Conservation (phyloP, 1,140 invertebrate genomes). For the Reticulitermes speratus region DNA sequence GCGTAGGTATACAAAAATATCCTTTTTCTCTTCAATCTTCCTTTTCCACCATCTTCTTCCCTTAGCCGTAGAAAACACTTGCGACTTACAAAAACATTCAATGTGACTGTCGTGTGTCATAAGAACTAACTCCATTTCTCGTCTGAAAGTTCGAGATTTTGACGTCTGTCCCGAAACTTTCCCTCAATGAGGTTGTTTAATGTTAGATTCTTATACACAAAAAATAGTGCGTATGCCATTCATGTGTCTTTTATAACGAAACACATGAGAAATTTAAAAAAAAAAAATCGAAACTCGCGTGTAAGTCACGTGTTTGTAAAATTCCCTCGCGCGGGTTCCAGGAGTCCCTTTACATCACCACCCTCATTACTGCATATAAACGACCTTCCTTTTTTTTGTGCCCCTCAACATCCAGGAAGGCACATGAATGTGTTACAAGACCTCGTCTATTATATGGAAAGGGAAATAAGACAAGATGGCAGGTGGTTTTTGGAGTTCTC, state of each 20-base stretch:
- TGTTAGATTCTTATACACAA: not conserved
- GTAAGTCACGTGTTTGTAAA: not conserved
- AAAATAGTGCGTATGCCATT: not conserved
- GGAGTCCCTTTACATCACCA: not conserved
- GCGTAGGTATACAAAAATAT: no score
- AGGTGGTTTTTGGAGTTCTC: conserved; percentile 22
- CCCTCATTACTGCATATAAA: not conserved
- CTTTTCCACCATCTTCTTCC: no score
- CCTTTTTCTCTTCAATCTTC: no score
- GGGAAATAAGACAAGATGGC: conserved; percentile 30
- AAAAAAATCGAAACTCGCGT: not conserved
- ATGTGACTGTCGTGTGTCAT: not conserved
- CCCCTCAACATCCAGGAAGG: not conserved
- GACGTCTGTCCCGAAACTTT: not conserved
- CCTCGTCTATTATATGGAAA: conserved; percentile 8
- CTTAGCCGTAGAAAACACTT: no score
- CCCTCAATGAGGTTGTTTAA: not conserved
- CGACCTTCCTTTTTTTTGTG: not conserved
- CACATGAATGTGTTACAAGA: not conserved
- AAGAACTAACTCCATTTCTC: not conserved
- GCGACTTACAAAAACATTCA: not conserved
- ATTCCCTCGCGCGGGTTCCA: not conserved
- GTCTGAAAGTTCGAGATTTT: not conserved
- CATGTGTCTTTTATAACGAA: not conserved
- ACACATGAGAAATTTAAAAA: not conserved